Evolutionary conservation across 2,888 invertebrate species (phyloP).

Genomic region (Eilema caniola): DNA sequence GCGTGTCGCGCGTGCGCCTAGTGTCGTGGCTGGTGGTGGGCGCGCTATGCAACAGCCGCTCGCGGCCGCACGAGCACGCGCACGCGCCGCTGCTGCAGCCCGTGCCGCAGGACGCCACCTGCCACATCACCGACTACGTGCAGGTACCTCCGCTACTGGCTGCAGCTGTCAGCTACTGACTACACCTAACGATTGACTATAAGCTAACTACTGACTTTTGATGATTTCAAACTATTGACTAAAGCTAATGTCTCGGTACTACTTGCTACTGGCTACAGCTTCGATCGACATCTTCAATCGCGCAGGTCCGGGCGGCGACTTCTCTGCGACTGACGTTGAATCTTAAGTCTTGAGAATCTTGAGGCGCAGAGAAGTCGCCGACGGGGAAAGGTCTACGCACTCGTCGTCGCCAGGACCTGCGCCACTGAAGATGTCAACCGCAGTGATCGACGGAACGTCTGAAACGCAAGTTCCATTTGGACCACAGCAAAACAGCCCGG

Average conservation of each 20-base stretch:
- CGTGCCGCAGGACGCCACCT: conserved; percentile 97
- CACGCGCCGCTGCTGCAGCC: conserved; percentile 90
- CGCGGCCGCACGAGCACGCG: conserved; percentile 87
- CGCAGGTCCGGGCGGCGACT: no score
- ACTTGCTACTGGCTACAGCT: background rate
- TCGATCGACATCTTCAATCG: no score
- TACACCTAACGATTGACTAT: background rate
- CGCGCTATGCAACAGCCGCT: conserved; percentile 93
- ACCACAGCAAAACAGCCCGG: no score
- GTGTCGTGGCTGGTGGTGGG: conserved; percentile 98
- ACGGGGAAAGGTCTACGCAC: no score
- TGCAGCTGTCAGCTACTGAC: no score
- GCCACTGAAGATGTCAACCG: no score
- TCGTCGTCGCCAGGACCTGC: no score
- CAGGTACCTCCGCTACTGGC: background rate
- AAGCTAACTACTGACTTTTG: background rate
- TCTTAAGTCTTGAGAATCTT: no score
- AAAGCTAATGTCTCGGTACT: background rate
- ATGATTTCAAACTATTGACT: background rate
- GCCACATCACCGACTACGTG: conserved; percentile 97
- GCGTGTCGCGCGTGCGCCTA: conserved; percentile 96
- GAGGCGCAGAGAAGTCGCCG: no score
- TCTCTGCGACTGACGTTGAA: no score
- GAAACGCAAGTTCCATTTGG: no score
- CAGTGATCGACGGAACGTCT: no score